Conservation (phyloP, 2,888 invertebrate species). For the Criorhina ranunculi region DNA sequence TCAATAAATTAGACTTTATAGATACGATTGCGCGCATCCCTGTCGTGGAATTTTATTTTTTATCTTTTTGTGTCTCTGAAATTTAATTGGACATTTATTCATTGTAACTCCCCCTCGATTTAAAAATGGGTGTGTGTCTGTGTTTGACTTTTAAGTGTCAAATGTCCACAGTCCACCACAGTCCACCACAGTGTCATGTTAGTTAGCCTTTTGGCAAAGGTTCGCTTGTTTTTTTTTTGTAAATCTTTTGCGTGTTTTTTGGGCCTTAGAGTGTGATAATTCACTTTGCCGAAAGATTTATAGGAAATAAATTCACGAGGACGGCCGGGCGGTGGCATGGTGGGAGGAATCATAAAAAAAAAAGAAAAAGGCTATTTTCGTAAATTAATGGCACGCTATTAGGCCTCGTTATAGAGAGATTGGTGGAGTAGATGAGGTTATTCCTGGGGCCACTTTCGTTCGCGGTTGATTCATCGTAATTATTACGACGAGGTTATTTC, state of each 20-base stretch:
- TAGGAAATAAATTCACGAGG: constrained; percentile 71
- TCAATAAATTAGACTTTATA: constrained; percentile 57
- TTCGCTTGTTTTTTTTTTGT: constrained; percentile 10
- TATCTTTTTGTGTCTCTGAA: constrained; percentile 10
- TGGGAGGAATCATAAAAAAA: constrained; percentile 68
- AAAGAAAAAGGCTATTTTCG: constrained; percentile 69
- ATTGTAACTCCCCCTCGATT: constrained; percentile 18
- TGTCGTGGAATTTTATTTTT: constrained; percentile 40
- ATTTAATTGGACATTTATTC: constrained; percentile 32
- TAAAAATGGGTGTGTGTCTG: not conserved
- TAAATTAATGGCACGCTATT: constrained; percentile 76
- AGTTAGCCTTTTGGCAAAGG: constrained; percentile 37
- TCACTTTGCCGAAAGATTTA: constrained; percentile 69
- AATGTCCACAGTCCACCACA: constrained; percentile 1
- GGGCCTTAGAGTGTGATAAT: constrained; percentile 59
- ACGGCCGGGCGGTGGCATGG: constrained; percentile 17
- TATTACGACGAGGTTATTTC: constrained; percentile 69
- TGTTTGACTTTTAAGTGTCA: not conserved
- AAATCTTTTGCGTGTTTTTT: constrained; percentile 49
- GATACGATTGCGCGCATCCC: constrained; percentile 35
- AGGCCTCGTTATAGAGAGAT: constrained; percentile 72
- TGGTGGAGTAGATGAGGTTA: constrained; percentile 62
- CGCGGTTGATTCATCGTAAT: constrained; percentile 66
- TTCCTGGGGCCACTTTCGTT: constrained; percentile 61
- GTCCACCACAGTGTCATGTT: constrained; percentile 38